Evolutionary conservation across 2,113 vertebrate species (phyloP).

Genomic region (Microtus oregoni): DNA sequence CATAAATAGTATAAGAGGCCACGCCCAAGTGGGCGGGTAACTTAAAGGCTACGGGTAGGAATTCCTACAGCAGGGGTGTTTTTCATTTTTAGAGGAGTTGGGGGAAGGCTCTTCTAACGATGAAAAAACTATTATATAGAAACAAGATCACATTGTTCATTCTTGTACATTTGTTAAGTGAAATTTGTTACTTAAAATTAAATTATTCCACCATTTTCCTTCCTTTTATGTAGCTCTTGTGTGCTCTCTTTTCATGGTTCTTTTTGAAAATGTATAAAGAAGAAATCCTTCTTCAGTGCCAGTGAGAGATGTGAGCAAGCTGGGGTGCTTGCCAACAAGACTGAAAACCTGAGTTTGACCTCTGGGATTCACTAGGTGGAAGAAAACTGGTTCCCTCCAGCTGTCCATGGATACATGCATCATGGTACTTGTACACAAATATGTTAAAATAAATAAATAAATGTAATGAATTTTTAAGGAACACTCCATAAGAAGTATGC

Average conservation of each 20-base stretch:
- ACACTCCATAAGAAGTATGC: not conserved
- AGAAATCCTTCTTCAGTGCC: not conserved
- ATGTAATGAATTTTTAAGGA: not conserved
- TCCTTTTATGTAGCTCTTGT: conserved; percentile 20
- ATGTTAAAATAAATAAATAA: not conserved
- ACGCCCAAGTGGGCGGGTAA: too few relatives aligned
- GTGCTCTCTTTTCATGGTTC: conserved; percentile 9
- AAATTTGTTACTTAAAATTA: not conserved
- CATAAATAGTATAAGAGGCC: too few relatives aligned
- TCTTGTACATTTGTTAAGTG: conserved; percentile 20
- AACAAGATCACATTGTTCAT: not conserved
- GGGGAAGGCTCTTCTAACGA: conserved; percentile 7
- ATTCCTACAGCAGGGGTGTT: not conserved
- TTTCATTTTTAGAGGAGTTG: not conserved
- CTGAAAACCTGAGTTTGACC: not conserved
- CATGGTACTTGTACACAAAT: not conserved
- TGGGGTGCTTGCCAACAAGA: not conserved
- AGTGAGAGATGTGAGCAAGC: not conserved
- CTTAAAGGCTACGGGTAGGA: too few relatives aligned
- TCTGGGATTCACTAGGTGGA: not conserved
- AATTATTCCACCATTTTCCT: not conserved
- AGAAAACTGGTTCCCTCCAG: not conserved
- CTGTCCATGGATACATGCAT: not conserved
- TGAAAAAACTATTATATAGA: not conserved
- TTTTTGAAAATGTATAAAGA: conserved; percentile 21